Evolutionary conservation across 1,140 invertebrate species (phyloP).

Genomic region (Pseudomyrmex dendroicus): DNA sequence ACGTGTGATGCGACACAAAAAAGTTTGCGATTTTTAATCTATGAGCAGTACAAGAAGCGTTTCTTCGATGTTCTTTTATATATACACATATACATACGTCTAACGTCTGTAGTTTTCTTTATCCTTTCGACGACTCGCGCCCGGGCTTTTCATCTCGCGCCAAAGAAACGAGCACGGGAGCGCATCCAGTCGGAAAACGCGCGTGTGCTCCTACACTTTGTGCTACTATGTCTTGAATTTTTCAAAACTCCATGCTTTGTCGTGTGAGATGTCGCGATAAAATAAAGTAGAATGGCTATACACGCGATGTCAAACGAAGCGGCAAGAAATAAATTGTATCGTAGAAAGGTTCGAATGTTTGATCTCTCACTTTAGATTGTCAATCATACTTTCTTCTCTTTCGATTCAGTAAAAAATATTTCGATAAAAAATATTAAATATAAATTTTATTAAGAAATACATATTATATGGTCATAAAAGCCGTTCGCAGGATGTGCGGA

Average conservation of each 20-base stretch:
- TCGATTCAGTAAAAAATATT: not conserved
- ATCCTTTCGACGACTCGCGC: slow-evolving; percentile 27
- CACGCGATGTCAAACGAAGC: slow-evolving; percentile 26
- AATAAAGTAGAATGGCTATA: slow-evolving; percentile 24
- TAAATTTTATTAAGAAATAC: not conserved
- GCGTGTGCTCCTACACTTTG: slow-evolving; percentile 27
- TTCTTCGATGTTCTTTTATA: slow-evolving; percentile 25
- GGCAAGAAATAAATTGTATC: slow-evolving; percentile 33
- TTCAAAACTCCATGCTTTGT: slow-evolving; percentile 40
- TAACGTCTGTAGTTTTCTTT: slow-evolving; percentile 24
- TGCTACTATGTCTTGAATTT: slow-evolving; percentile 38
- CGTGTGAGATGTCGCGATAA: slow-evolving; percentile 45
- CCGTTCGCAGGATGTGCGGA: no score
- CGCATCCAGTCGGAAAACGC: slow-evolving; percentile 39
- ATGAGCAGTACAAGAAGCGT: slow-evolving; percentile 45
- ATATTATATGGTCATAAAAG: no score
- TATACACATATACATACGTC: slow-evolving; percentile 6
- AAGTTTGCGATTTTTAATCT: slow-evolving; percentile 65
- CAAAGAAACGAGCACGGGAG: slow-evolving; percentile 49
- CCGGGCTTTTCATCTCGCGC: slow-evolving; percentile 63
- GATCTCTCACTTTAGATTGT: slow-evolving; percentile 29
- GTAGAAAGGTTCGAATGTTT: slow-evolving; percentile 33
- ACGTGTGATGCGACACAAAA: slow-evolving; percentile 67
- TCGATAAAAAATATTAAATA: not conserved
- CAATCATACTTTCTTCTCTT: not conserved